These are phyloP conservation scores for Thysanoteuthis rhombus DNA, from an alignment of 2,888 invertebrate genomes.

Conservation along the genomic window DNA sequence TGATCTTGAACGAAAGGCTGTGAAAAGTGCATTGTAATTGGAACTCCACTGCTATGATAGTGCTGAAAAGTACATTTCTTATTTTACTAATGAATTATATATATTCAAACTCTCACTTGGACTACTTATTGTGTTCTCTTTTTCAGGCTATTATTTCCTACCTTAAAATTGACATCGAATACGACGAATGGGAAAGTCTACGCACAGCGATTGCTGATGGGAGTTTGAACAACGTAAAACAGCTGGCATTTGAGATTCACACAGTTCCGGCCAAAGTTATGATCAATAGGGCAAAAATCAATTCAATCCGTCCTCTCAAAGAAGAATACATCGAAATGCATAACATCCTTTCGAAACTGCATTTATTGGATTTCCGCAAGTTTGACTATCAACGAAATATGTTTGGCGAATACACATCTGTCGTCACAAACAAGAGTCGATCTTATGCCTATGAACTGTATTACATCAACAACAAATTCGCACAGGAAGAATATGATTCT, in stretches of 20 bases:
- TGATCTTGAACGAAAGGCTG: too few species aligned
- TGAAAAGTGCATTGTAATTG: too few species aligned
- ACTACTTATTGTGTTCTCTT: neutral
- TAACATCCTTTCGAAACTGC: constrained; percentile 46
- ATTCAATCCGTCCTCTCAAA: constrained; percentile 38
- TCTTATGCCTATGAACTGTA: constrained; percentile 57
- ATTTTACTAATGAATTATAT: too few species aligned
- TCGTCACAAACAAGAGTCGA: constrained; percentile 38
- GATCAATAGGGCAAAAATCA: constrained; percentile 37
- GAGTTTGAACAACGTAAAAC: constrained; percentile 52
- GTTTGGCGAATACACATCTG: constrained; percentile 49
- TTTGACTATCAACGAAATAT: constrained; percentile 57
- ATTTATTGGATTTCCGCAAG: constrained; percentile 48
- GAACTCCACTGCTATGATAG: too few species aligned
- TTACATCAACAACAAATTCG: constrained; percentile 55
- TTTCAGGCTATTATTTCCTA: constrained; percentile 63
- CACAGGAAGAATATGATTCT: constrained; percentile 33
- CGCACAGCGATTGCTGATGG: constrained; percentile 40
- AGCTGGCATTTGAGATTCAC: constrained; percentile 59
- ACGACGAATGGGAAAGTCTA: constrained; percentile 63
- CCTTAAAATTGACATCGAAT: constrained; percentile 67
- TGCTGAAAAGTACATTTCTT: too few species aligned
- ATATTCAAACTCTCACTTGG: neutral
- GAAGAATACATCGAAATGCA: constrained; percentile 51
- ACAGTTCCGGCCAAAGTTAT: constrained; percentile 40